These are phyloP conservation scores for Sebastes fasciatus DNA, from an alignment of 2,113 vertebrate species.

Conservation along the genomic window DNA sequence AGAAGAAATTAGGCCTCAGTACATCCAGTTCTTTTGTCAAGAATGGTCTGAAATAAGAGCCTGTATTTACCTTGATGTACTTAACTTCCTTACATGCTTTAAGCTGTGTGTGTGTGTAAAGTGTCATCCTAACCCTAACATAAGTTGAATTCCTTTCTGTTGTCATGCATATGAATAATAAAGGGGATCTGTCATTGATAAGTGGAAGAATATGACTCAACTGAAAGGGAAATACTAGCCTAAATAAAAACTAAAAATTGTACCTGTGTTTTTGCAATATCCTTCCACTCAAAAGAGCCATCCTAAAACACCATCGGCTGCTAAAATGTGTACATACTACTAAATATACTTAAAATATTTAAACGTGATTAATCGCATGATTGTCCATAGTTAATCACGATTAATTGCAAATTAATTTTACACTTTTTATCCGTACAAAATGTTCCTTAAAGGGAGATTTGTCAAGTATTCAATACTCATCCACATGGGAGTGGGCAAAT, in stretches of 20 bases:
- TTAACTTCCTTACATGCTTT: conserved; percentile 76
- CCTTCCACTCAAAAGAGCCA: neutral
- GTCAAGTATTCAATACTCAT: too few species aligned
- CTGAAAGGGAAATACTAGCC: conserved; percentile 79
- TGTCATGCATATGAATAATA: conserved; percentile 77
- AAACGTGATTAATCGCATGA: too few species aligned
- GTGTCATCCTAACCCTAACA: conserved; percentile 76
- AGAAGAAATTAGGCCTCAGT: conserved; percentile 72
- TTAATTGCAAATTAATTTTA: too few species aligned
- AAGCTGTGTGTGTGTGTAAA: conserved; percentile 75
- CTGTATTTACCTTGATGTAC: conserved; percentile 81
- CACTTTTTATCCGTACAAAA: too few species aligned
- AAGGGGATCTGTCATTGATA: conserved; percentile 74
- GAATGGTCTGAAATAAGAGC: conserved; percentile 75
- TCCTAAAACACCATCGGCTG: neutral
- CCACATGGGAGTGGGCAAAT: too few species aligned
- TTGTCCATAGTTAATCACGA: too few species aligned
- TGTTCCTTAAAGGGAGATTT: too few species aligned
- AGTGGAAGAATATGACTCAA: conserved; percentile 73
- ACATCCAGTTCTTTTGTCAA: conserved; percentile 73
- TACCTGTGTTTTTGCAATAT: neutral
- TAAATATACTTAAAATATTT: too few species aligned
- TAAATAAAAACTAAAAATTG: conserved; percentile 76
- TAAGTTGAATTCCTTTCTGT: conserved; percentile 79
- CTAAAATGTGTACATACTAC: neutral